These are phyloP conservation scores for Rhynchomys soricoides DNA, from an alignment of 2,113 vertebrate genomes.

Conservation along the genomic window DNA sequence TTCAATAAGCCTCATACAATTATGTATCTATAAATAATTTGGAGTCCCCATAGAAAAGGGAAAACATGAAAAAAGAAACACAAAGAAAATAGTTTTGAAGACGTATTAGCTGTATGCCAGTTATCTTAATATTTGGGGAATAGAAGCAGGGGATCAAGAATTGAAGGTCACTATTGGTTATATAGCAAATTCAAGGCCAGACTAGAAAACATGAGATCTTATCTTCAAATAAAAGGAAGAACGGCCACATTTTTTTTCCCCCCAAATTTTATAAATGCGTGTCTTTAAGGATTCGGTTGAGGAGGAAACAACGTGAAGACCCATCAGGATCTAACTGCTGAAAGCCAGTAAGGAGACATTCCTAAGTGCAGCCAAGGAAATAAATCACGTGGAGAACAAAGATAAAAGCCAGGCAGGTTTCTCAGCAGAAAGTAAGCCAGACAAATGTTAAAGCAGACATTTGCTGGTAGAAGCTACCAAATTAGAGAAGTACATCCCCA, in stretches of 20 bases:
- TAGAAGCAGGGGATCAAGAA: background rate
- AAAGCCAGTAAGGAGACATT: background rate
- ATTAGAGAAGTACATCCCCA: background rate
- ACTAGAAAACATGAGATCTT: background rate
- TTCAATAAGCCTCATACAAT: background rate
- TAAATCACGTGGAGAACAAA: background rate
- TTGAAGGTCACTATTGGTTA: background rate
- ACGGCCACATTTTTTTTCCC: background rate
- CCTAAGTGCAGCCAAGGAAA: background rate
- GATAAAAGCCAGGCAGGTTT: background rate
- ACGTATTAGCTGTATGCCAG: background rate
- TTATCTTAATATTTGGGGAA: background rate
- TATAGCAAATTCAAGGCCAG: background rate
- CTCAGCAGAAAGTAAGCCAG: background rate
- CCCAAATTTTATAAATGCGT: background rate
- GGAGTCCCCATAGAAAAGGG: background rate
- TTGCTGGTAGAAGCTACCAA: background rate
- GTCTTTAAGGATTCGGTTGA: background rate
- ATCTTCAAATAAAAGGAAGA: background rate
- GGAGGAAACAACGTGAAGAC: background rate
- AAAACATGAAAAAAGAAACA: background rate
- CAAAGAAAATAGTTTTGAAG: background rate
- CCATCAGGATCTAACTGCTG: background rate
- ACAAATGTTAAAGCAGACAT: background rate
- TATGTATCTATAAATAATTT: background rate